Base-by-base conservation (phyloP, 2,113 vertebrate species). In the Bagarius yarrelli region DNA sequence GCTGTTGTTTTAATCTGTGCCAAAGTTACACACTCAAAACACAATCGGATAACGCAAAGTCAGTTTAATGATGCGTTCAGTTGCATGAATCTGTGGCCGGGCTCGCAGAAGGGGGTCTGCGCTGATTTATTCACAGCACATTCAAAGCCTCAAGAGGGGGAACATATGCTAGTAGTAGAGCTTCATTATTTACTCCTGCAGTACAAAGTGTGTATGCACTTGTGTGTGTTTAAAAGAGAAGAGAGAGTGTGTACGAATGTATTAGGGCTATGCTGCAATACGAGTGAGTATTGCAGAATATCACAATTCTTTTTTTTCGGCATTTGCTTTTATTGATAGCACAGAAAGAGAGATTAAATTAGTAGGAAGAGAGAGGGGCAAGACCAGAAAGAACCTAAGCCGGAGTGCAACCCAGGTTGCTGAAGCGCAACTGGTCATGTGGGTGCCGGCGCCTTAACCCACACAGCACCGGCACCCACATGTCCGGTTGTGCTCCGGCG, bases 61-160 rank as follows among this genome's bases (percentile, higher is more conserved):
- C 70, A 34, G 70, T 73, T 73, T 73, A 73, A 73, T 55, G 70
- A 55, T 73, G 70, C 50, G 19, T 73, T 40, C 47, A 66, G 61
- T 36, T 55, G 44, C 47, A 14, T 50, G 56, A 34, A 27, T 81
- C 76, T 55, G 23, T 59, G 1, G 32, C 27, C 55, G 69, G 40
- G 56, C 67, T 83, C 36, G 15, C 47, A 53, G 36, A 25, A 30
- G 44, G 61, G 40, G 70, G 74, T 77, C 64, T 60, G 19, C 55
- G 61, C 56, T 73, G 27, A 81, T 81, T 81, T 83, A 83, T 86
- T 83, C 56, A 55, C 59, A 44, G 71, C 14, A 61, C 57, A 60
- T 40, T 30, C 34, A 76, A 70, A 83, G 57, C 40, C 79, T 81
- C 63, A 30, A 64, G 66, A 83, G 71, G 56, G 15, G 8, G 44